Percentiles rank a stretch among this genome's conserved stretches.
These are phyloP conservation scores for Pseudachorutes palmiensis DNA, from an alignment of 1,140 invertebrate species.

Conservation along the genomic window DNA sequence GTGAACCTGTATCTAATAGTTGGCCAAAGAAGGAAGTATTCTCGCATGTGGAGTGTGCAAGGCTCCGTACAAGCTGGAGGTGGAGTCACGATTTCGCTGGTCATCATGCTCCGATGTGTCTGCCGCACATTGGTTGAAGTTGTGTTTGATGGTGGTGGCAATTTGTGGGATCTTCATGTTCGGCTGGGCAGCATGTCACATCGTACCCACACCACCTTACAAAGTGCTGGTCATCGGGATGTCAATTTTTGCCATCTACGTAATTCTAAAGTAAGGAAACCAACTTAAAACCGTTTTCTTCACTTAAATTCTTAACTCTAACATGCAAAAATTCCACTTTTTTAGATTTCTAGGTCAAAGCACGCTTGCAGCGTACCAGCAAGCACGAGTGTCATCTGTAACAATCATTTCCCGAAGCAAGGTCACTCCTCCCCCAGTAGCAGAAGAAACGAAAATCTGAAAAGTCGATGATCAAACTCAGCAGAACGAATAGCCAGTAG, in stretches of 20 bases:
- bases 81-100: conserved; percentile 58
- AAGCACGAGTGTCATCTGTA: conserved; percentile 78
- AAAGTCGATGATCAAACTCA: too few relatives aligned
- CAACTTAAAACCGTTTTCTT: neutral
- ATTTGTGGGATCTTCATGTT: conserved; percentile 65
- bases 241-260: conserved; percentile 70
- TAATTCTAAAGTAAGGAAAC: conserved; percentile 63
- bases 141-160: conserved; percentile 54
- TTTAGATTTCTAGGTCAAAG: conserved; percentile 70
- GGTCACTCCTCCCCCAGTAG: neutral
- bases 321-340: neutral
- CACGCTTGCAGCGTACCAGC: conserved; percentile 74
- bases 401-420: conserved; percentile 54
- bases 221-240: conserved; percentile 67
- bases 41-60: conserved; percentile 65
- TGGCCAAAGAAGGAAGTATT: neutral
- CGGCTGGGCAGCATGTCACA: conserved; percentile 71
- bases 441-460: conserved; percentile 32
- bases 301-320: neutral
- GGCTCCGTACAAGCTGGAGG: conserved; percentile 63
- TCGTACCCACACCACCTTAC: conserved; percentile 66
- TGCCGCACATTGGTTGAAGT: conserved; percentile 68
- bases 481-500: neutral
- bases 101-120: conserved; percentile 63
- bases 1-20: neutral